Conservation (phyloP, 1,140 invertebrate species). For the Vanessa atalanta region DNA sequence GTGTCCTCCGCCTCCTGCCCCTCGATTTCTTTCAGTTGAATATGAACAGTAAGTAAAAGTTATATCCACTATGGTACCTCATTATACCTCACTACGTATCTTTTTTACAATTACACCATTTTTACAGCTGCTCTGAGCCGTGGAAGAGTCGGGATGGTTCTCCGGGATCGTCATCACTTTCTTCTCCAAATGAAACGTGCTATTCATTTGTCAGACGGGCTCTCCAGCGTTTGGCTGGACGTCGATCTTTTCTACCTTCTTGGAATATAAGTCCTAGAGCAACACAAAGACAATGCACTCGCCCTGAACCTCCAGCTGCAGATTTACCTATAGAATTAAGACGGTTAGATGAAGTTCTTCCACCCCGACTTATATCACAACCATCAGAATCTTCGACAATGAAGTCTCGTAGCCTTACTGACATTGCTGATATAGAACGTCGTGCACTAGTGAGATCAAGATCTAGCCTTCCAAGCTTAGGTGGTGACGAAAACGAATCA, state of each 20-base stretch:
- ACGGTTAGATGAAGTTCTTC: constrained; percentile 88
- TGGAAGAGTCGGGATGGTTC: constrained; percentile 82
- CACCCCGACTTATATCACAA: constrained; percentile 73
- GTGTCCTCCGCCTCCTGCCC: constrained; percentile 84
- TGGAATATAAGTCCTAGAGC: constrained; percentile 85
- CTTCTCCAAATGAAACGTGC: constrained; percentile 95
- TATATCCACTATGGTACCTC: neutral
- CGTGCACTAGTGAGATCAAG: constrained; percentile 86
- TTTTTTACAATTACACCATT: constrained; percentile 12
- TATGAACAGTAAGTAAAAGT: constrained; percentile 65
- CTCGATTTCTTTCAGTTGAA: constrained; percentile 79
- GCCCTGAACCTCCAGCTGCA: constrained; percentile 76
- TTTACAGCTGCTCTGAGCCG: constrained; percentile 57
- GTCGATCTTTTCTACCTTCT: constrained; percentile 90
- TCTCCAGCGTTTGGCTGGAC: constrained; percentile 91
- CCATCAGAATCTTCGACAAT: constrained; percentile 82
- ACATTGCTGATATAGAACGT: constrained; percentile 87
- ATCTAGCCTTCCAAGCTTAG: constrained; percentile 87
- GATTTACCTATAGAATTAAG: constrained; percentile 94
- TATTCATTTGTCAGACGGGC: constrained; percentile 95
- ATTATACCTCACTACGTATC: neutral
- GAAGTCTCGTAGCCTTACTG: constrained; percentile 90
- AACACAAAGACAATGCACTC: constrained; percentile 74
- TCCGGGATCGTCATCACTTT: constrained; percentile 91
- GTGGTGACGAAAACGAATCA: constrained; percentile 64